Conservation (phyloP, 2,113 vertebrate species). For the Myocastor coypus region DNA sequence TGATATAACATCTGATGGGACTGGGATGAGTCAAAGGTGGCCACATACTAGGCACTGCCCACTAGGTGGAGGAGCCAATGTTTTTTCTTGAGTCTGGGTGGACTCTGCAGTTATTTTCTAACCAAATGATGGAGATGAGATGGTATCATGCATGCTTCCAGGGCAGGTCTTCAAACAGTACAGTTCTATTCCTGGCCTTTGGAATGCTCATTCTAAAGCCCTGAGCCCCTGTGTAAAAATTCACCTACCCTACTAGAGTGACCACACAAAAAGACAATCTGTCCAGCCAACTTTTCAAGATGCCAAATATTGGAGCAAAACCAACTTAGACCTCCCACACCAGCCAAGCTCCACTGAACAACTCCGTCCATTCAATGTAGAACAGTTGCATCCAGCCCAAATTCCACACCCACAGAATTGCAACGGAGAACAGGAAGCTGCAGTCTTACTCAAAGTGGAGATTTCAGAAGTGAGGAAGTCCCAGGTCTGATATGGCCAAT, state of each 20-base stretch:
- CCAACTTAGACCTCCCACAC: background rate
- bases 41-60: background rate
- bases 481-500: background rate
- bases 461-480: background rate
- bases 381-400: background rate
- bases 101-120: background rate
- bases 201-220: background rate
- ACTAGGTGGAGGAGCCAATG: background rate
- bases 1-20: background rate
- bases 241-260: background rate
- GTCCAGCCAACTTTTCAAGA: background rate
- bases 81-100: background rate
- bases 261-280: background rate
- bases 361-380: background rate
- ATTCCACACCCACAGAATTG: conserved; percentile 3
- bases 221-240: background rate
- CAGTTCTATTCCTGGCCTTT: background rate
- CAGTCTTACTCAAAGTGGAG: background rate
- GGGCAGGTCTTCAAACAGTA: background rate
- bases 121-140: background rate
- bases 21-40: background rate
- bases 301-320: background rate
- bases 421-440: background rate
- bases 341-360: background rate
- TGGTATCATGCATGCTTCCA: background rate